A percentile compares a stretch with the other conserved stretches of the same genome.
phyloP scores from a whole-genome alignment of 2,113 vertebrate species.

The Dicrurus megarhynchus region DNA sequence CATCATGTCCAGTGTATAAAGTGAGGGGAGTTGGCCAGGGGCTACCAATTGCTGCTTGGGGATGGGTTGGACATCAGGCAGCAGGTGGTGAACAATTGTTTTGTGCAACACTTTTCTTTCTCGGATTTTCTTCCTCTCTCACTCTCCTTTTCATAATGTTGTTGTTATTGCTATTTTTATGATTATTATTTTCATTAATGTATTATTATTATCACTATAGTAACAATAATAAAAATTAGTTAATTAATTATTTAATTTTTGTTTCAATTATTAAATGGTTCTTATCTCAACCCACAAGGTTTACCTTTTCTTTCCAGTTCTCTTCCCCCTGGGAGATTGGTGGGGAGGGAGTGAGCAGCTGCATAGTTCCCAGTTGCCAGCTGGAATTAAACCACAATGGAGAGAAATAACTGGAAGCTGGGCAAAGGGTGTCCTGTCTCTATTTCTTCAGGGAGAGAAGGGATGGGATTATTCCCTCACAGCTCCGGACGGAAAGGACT shows the following conservation, averaged over 20 bases:
- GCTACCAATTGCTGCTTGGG: neutral
- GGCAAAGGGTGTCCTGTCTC: neutral
- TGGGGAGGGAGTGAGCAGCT: neutral
- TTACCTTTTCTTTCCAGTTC: neutral
- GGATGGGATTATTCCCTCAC: neutral
- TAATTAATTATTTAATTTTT: neutral
- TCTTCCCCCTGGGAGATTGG: neutral
- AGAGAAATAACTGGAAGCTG: neutral
- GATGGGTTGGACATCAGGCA: neutral
- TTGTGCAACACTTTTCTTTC: neutral
- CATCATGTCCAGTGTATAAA: neutral
- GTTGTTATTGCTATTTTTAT: neutral
- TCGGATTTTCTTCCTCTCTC: neutral
- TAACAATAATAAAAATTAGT: neutral
- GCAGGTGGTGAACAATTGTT: neutral
- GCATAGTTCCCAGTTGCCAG: neutral
- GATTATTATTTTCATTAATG: neutral
- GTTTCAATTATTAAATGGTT: neutral
- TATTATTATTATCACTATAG: too few species aligned
- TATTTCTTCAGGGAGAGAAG: neutral
- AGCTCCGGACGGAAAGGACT: neutral
- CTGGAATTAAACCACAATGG: neutral
- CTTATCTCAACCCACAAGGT: neutral
- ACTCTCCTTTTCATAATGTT: neutral
- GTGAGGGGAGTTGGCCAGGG: neutral